Conservation (phyloP, 2,797 vertebrate species). For the Anomalospiza imberbis region DNA sequence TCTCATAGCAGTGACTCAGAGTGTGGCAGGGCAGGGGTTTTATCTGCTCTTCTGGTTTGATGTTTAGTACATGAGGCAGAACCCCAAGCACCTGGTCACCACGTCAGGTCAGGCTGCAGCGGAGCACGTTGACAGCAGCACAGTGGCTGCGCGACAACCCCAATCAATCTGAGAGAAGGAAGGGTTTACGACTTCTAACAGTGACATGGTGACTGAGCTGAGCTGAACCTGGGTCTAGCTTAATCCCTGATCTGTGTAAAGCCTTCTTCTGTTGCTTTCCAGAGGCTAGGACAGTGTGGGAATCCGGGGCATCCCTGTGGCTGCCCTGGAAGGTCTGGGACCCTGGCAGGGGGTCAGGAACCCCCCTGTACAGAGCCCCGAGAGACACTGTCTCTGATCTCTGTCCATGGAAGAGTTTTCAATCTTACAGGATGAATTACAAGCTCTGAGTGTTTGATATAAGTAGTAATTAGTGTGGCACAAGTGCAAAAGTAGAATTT, state of each 20-base stretch:
- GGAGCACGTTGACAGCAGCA: neutral
- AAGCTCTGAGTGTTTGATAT: no score
- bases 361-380: no score
- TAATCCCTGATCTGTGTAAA: neutral
- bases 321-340: no score
- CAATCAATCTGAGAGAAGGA: neutral
- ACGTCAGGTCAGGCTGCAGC: neutral
- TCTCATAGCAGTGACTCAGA: neutral
- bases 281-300: neutral
- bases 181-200: neutral
- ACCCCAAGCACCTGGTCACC: neutral
- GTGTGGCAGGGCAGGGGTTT: neutral
- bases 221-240: neutral
- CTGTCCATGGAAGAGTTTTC: no score
- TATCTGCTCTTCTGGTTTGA: neutral
- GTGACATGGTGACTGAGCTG: neutral
- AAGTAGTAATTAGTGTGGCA: no score
- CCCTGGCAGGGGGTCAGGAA: no score
- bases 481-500: no score
- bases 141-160: neutral
- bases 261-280: neutral
- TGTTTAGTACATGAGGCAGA: constrained; percentile 17
- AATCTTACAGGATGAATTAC: no score
- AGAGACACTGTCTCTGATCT: no score
- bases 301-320: no score